Percentiles rank a stretch among this genome's conserved stretches.
phyloP scores from a whole-genome alignment of 2,113 vertebrate genomes.

The Hippocampus abdominalis region DNA sequence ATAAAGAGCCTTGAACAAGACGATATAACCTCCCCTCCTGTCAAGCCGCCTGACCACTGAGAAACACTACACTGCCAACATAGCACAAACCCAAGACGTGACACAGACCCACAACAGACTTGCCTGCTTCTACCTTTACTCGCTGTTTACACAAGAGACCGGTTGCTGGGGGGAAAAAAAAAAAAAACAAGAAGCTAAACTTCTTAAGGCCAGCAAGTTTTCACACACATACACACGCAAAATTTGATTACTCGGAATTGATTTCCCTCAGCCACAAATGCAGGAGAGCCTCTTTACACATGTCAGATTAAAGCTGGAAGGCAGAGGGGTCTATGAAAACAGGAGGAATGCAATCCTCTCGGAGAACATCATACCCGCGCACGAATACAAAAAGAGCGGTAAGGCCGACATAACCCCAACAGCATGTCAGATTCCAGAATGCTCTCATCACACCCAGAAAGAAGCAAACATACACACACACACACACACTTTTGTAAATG shows the following conservation, averaged over 20 bases:
- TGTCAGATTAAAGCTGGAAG: constrained; percentile 53
- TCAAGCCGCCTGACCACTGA: constrained; percentile 54
- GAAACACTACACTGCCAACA: constrained; percentile 48
- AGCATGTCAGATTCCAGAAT: neutral
- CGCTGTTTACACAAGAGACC: constrained; percentile 20
- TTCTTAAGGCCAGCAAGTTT: constrained; percentile 29
- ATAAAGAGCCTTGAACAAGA: constrained; percentile 26
- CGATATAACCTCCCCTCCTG: constrained; percentile 59
- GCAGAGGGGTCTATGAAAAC: constrained; percentile 39
- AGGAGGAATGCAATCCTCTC: constrained; percentile 35
- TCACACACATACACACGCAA: constrained; percentile 28
- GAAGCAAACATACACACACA: neutral
- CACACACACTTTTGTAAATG: neutral
- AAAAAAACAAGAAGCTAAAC: constrained; percentile 35
- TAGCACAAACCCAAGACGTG: constrained; percentile 38
- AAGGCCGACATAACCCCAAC: neutral
- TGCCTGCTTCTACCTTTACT: constrained; percentile 16
- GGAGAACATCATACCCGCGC: neutral
- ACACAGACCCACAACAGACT: constrained; percentile 21
- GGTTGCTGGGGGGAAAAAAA: constrained; percentile 22
- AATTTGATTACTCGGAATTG: constrained; percentile 57
- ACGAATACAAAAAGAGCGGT: neutral
- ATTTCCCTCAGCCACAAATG: constrained; percentile 54
- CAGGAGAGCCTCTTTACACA: constrained; percentile 49
- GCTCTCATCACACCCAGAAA: neutral